Percentiles rank a stretch among this genome's conserved stretches.
phyloP scores from a whole-genome alignment of 2,888 invertebrate species.

The Cynaeus angustus region DNA sequence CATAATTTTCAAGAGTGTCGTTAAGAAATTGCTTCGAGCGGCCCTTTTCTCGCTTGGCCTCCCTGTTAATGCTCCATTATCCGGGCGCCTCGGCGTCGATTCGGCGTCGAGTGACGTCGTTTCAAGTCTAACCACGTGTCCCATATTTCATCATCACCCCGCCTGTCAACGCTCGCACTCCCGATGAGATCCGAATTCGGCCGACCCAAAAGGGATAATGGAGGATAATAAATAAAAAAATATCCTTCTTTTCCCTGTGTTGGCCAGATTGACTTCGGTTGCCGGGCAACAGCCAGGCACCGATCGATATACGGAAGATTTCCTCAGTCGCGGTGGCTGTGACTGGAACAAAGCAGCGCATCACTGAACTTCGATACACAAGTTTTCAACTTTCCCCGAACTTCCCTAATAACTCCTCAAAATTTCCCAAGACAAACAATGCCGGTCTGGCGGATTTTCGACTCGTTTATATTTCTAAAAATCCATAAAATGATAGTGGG shows the following conservation, averaged over 20 bases:
- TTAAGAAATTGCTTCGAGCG: slow-evolving; percentile 61
- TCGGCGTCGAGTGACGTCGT: slow-evolving; percentile 79
- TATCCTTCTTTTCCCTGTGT: slow-evolving; percentile 71
- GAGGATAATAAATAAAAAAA: slow-evolving; percentile 72
- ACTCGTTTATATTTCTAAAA: no score
- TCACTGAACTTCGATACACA: slow-evolving; percentile 56
- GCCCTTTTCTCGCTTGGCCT: slow-evolving; percentile 65
- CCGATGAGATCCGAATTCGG: slow-evolving; percentile 63
- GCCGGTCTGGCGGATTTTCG: background rate
- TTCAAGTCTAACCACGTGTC: slow-evolving; percentile 84
- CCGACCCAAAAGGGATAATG: slow-evolving; percentile 69
- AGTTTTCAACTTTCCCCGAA: slow-evolving; percentile 53
- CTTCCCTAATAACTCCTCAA: slow-evolving; percentile 16
- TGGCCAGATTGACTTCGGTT: slow-evolving; percentile 76
- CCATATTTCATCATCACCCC: slow-evolving; percentile 82
- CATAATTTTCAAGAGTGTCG: slow-evolving; percentile 62
- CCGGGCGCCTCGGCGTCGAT: slow-evolving; percentile 71
- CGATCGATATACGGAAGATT: slow-evolving; percentile 74
- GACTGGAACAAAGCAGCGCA: slow-evolving; percentile 59
- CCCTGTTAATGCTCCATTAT: slow-evolving; percentile 68
- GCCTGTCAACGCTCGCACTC: slow-evolving; percentile 65
- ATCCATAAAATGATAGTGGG: no score
- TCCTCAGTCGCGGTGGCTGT: slow-evolving; percentile 65
- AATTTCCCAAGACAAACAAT: slow-evolving; percentile 21
- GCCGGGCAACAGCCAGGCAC: slow-evolving; percentile 74